These are phyloP conservation scores for Cyrtorhinus lividipennis DNA, from an alignment of 1,140 invertebrate genomes.

Conservation along the genomic window DNA sequence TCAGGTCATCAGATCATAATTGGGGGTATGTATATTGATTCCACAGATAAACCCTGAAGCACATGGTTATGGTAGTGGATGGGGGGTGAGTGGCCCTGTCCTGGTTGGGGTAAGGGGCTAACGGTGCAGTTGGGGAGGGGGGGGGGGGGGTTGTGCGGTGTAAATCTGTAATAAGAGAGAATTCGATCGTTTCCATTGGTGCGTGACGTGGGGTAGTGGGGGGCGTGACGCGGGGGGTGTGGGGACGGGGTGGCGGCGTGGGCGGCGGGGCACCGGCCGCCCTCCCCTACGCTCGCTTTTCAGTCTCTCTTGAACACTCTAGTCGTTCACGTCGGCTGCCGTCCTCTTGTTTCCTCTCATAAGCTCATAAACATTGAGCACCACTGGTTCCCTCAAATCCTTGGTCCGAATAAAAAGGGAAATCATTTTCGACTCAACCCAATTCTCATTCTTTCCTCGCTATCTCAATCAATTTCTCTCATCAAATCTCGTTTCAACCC, in stretches of 20 bases:
- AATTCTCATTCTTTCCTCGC: too few relatives aligned
- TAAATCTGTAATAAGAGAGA: slow-evolving; percentile 22
- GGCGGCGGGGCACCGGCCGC: too few relatives aligned
- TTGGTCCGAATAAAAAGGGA: neutral
- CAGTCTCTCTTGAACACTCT: neutral
- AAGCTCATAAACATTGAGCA: neutral
- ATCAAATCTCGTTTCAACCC: too few relatives aligned
- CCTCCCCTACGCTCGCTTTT: slow-evolving; percentile 2
- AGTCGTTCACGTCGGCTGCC: neutral
- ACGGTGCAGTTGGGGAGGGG: too few relatives aligned
- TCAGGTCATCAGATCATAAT: too few relatives aligned
- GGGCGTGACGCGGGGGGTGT: slow-evolving; percentile 10
- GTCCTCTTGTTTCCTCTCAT: neutral
- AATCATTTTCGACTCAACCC: too few relatives aligned
- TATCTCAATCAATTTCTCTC: too few relatives aligned
- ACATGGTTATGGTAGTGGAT: too few relatives aligned
- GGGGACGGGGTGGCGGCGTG: slow-evolving; percentile 14
- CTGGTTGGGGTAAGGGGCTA: too few relatives aligned
- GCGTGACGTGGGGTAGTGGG: slow-evolving; percentile 1
- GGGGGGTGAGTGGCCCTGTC: too few relatives aligned
- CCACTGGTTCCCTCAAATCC: neutral
- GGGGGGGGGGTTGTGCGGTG: slow-evolving; percentile 9
- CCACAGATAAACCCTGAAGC: too few relatives aligned
- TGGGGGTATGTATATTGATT: too few relatives aligned
- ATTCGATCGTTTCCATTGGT: slow-evolving; percentile 22